Evolutionary conservation across 2,113 vertebrate species (phyloP), one percentile per base, ranked within the genome.

Genomic region (Sander lucioperca): DNA sequence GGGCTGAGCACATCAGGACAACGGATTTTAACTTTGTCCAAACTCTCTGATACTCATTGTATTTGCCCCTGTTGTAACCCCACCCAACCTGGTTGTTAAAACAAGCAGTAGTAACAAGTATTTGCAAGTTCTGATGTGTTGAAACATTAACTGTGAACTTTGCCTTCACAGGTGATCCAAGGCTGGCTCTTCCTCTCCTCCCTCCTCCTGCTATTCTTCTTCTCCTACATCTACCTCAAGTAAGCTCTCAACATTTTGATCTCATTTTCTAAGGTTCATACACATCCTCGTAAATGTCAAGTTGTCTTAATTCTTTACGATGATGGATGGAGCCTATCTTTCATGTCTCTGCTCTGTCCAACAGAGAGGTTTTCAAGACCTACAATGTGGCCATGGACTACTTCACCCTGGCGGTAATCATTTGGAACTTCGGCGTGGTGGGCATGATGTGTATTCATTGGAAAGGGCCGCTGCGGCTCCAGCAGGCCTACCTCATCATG

Each of bases 401-500:
- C 92, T 94, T 99, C 89, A 99, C 98, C 0, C 91, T 99, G 81
- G 96, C 96, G 0, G 90, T 99, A 62, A 94, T 99, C 54, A 96
- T 99, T 78, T 99, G 98, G 98, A 99, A 99, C 89, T 99, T 99
- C 0, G 98, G 98, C 4, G 98, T 99, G 85, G 98, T 99, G 63
- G 98, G 98, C 67, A 99, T 99, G 98, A 97, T 99, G 59, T 97
- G 98, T 76, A 98, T 99, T 84, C 98, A 99, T 74, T 99, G 98
- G 98, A 99, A 99, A 79, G 98, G 98, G 18, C 98, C 98, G 0
- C 97, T 99, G 57, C 96, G 97, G 16, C 96, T 99, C 74, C 98
- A 99, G 95, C 98, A 99, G 90, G 98, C 97, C 0, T 99, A 99
- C 94, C 97, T 99, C 89, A 99, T 99, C 84, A 99, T 99, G 98